Base-by-base conservation (phyloP, 2,797 vertebrate species). In the Anniella stebbinsi region DNA sequence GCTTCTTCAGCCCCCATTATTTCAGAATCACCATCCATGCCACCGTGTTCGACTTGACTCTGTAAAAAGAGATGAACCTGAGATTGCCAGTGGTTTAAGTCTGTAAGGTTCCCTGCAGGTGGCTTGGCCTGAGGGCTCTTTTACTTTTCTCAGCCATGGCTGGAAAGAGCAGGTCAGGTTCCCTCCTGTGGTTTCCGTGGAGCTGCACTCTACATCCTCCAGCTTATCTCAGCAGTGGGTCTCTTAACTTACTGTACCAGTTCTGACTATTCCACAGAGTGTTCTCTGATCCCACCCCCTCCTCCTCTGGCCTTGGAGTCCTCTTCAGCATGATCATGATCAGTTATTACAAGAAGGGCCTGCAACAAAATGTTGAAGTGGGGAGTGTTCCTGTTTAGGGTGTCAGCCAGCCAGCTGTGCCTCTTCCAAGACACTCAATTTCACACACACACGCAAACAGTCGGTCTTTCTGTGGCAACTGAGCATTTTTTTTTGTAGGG, bases 141-240 rank as follows among this genome's bases (percentile, higher is more conserved):
- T 54, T 21, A 21, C 77, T 88, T 69, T 57, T 78, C 13, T 41
- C n/a, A 1, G 2, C 4, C 17, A 4, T 72, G 77, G 15, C n/a
- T 36, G 33, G 33, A 25, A 80, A 70, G 48, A 72, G 25, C n/a
- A 38, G 5, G 7, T 48, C 45, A 45, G 45, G n/a, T n/a, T n/a
- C 86, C 86, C 63, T 51, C 48, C 76, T 38, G 45, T 23, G 30
- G 86, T 33, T 67, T n/a, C 45, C 0, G 23, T n/a, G 48, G n/a
- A 45, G 38, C 73, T 17, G 36, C 4, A 30, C 9, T 23, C 38
- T 12, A 67, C 7, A 80, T 80, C n/a, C 38, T 36, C 76, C 63
- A 36, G 63, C 66, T 87, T 54, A 80, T 87, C 76, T 80, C 87
- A 70, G 77, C 77, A 12, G 87, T 80, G 48, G 48, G 48, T 28